Evolutionary conservation across 2,888 invertebrate genomes (phyloP).

Genomic region (Eupithecia abbreviata): DNA sequence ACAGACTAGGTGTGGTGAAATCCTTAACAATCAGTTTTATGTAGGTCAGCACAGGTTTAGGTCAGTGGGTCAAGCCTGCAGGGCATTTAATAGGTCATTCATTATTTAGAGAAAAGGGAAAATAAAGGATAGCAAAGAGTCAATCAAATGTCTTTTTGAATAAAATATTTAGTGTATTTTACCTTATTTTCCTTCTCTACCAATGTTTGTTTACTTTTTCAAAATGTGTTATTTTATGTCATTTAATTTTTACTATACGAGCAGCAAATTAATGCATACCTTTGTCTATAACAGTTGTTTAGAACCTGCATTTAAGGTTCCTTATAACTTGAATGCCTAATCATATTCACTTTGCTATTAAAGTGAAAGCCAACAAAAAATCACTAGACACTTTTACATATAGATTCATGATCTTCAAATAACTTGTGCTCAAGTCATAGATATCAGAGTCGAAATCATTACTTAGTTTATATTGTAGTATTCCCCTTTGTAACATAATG

Average conservation of each 20-base stretch:
- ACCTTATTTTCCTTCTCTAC: background rate
- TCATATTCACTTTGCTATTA: background rate
- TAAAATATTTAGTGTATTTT: background rate
- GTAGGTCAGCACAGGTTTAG: slow-evolving; percentile 2
- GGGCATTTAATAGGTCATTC: background rate
- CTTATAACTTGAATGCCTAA: background rate
- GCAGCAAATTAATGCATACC: background rate
- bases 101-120: background rate
- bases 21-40: background rate
- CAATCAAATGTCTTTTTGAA: background rate
- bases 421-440: background rate
- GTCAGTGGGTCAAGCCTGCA: background rate
- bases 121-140: background rate
- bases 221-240: background rate
- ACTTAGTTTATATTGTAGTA: background rate
- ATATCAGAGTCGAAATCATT: background rate
- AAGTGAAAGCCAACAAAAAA: background rate
- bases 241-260: background rate
- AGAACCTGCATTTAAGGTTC: background rate
- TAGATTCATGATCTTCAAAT: background rate
- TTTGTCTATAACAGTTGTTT: background rate
- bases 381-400: background rate
- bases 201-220: background rate
- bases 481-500: background rate
- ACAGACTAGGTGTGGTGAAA: background rate